Percentiles rank a stretch among this genome's conserved stretches.
Evolutionary conservation across 1,140 invertebrate genomes (phyloP).

Genomic region (Heliconius congener): DNA sequence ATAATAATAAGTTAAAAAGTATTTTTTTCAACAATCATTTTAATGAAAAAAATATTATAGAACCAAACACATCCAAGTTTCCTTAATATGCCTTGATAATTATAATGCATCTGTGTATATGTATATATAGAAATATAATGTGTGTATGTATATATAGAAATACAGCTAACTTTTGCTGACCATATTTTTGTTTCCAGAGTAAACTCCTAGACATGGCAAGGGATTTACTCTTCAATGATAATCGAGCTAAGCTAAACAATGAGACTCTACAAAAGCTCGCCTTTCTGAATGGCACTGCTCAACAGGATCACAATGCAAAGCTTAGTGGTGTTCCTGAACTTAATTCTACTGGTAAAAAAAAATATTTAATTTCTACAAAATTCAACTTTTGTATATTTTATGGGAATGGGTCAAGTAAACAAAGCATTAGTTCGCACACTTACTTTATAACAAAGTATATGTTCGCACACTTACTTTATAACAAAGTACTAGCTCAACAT

Average conservation of each 20-base stretch:
- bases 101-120: too few relatives aligned
- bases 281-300: slow-evolving; percentile 85
- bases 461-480: too few relatives aligned
- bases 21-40: too few relatives aligned
- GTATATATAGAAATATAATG: too few relatives aligned
- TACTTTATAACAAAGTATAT: too few relatives aligned
- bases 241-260: slow-evolving; percentile 86
- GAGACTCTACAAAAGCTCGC: slow-evolving; percentile 91
- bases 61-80: too few relatives aligned
- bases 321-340: slow-evolving; percentile 86
- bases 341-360: slow-evolving; percentile 83
- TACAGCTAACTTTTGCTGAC: not conserved
- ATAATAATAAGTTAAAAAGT: too few relatives aligned
- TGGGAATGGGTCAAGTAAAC: not conserved
- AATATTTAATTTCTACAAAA: not conserved
- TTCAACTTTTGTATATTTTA: not conserved
- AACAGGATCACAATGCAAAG: slow-evolving; percentile 78
- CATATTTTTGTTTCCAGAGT: slow-evolving; percentile 81
- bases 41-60: too few relatives aligned
- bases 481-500: too few relatives aligned
- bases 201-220: slow-evolving; percentile 87
- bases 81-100: too few relatives aligned
- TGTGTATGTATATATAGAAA: too few relatives aligned
- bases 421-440: too few relatives aligned
- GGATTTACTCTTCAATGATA: slow-evolving; percentile 87